Conservation (phyloP, 1,140 invertebrate genomes). For the Drosophila orena region DNA sequence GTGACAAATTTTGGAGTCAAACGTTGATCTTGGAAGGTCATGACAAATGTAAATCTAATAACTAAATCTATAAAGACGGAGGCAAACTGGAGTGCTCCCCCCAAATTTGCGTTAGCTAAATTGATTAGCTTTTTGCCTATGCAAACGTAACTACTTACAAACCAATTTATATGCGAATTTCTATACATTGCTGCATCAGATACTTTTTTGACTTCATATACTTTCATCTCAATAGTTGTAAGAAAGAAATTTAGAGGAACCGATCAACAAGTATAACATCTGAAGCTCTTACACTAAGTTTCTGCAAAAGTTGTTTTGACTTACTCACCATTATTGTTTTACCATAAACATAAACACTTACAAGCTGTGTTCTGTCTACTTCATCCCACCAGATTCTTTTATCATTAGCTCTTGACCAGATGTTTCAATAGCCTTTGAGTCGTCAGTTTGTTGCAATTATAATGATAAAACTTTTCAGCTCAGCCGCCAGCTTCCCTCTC, state of each 20-base stretch:
- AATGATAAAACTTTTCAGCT: conserved; percentile 45
- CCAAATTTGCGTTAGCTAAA: too few species aligned
- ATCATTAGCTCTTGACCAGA: conserved; percentile 42
- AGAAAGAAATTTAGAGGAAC: too few species aligned
- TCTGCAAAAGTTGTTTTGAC: background rate
- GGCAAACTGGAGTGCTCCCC: too few species aligned
- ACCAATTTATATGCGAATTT: too few species aligned
- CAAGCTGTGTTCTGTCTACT: background rate
- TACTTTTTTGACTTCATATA: too few species aligned
- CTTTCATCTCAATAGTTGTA: too few species aligned
- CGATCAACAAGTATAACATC: too few species aligned
- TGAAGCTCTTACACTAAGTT: background rate
- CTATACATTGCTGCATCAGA: too few species aligned
- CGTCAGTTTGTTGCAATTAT: conserved; percentile 37
- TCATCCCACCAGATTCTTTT: conserved; percentile 14
- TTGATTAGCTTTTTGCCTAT: too few species aligned
- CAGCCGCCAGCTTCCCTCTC: background rate
- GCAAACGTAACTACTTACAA: too few species aligned
- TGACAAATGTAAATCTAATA: too few species aligned
- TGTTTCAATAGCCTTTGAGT: conserved; percentile 32
- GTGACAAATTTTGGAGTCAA: conserved; percentile 27
- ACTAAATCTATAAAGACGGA: too few species aligned
- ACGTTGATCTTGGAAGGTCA: conserved; percentile 39
- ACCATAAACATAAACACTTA: conserved; percentile 5
- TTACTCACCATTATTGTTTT: background rate